Evolutionary conservation across 2,888 invertebrate genomes (phyloP).

Genomic region (Campoplex nolae): DNA sequence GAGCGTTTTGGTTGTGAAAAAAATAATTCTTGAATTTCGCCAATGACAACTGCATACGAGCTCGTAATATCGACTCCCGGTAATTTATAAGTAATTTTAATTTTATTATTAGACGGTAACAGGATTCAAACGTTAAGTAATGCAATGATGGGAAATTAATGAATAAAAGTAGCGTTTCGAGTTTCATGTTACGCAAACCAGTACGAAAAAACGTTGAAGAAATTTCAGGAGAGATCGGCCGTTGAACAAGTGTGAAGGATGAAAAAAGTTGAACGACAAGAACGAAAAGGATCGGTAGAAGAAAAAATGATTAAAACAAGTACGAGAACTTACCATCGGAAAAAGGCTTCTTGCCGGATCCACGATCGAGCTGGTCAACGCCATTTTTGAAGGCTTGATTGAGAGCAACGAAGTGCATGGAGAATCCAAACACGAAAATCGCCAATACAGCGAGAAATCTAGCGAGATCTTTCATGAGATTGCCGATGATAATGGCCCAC

Average conservation of each 20-base stretch:
- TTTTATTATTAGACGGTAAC: no score
- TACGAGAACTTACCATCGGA: conserved; percentile 89
- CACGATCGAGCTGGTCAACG: conserved; percentile 82
- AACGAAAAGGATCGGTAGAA: conserved; percentile 20
- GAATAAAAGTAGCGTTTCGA: neutral
- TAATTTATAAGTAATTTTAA: no score
- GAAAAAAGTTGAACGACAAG: neutral
- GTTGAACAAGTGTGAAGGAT: neutral
- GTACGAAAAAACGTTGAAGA: no score
- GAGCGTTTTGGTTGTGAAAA: no score
- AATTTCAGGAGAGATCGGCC: neutral
- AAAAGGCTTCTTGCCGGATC: conserved; percentile 86
- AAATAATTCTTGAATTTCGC: no score
- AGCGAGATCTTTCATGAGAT: conserved; percentile 96
- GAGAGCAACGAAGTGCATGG: conserved; percentile 97
- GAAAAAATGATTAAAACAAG: conserved; percentile 26
- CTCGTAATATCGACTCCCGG: no score
- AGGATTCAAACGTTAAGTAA: no score
- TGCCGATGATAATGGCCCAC: conserved; percentile 99
- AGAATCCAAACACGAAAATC: conserved; percentile 99
- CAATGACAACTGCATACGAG: no score
- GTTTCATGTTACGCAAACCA: no score
- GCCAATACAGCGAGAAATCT: conserved; percentile 98
- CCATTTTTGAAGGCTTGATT: conserved; percentile 96
- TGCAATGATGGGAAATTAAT: no score